Percentiles rank a stretch among this genome's conserved stretches.
These are phyloP conservation scores for Copidosoma aretas DNA, from an alignment of 2,888 invertebrate genomes.

Conservation along the genomic window DNA sequence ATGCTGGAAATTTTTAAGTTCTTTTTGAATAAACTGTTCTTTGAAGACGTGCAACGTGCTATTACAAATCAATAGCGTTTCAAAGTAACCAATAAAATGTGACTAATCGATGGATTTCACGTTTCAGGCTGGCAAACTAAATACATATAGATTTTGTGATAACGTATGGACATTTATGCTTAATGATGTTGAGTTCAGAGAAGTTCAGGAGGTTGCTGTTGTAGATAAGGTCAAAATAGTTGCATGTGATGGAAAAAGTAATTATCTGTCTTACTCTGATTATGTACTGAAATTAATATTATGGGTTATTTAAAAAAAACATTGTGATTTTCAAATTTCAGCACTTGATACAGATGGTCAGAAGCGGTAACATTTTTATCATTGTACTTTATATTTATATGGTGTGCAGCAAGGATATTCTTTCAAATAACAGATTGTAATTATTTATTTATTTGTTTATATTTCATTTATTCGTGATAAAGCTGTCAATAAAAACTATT, in stretches of 20 bases:
- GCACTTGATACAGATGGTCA: slow-evolving; percentile 56
- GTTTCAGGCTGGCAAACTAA: slow-evolving; percentile 74
- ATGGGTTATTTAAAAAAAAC: slow-evolving; percentile 19
- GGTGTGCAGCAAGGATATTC: slow-evolving; percentile 24
- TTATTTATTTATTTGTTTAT: slow-evolving; percentile 37
- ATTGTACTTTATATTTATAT: slow-evolving; percentile 11
- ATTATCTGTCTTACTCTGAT: slow-evolving; percentile 43
- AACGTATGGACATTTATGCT: slow-evolving; percentile 99
- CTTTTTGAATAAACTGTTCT: background rate
- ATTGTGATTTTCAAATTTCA: slow-evolving; percentile 41
- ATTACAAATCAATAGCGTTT: background rate
- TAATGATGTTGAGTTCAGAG: slow-evolving; percentile 96
- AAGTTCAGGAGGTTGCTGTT: slow-evolving; percentile 90
- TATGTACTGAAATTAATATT: slow-evolving; percentile 2
- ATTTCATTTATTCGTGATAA: slow-evolving; percentile 39
- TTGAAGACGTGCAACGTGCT: background rate
- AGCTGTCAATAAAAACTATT: slow-evolving; percentile 36
- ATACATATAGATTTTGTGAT: slow-evolving; percentile 96
- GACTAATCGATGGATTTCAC: too few species aligned
- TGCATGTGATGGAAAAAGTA: slow-evolving; percentile 95
- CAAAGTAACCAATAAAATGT: background rate
- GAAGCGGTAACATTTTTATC: slow-evolving; percentile 54
- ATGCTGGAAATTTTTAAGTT: background rate
- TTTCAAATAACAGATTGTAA: slow-evolving; percentile 21
- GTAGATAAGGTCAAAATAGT: slow-evolving; percentile 97